Conservation (phyloP, 1,140 invertebrate species). For the Cyphomyrmex costatus region DNA sequence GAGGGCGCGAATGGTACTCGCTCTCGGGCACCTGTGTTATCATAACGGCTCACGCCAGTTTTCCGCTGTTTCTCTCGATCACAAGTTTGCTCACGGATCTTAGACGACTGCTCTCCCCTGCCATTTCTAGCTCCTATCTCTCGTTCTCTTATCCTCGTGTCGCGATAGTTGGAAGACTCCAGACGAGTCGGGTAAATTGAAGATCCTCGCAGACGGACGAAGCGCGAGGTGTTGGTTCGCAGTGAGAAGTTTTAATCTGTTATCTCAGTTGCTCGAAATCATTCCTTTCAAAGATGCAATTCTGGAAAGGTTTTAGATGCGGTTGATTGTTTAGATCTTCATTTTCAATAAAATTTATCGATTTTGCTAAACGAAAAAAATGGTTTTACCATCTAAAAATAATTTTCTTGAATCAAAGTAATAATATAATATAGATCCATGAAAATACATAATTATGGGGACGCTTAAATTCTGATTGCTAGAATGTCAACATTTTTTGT, state of each 20-base stretch:
- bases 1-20: constrained; percentile 61
- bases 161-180: constrained; percentile 19
- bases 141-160: constrained; percentile 12
- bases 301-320: not conserved
- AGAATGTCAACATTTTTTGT: too few relatives aligned
- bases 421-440: too few relatives aligned
- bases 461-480: too few relatives aligned
- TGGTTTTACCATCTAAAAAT: too few relatives aligned
- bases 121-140: not conserved
- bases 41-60: constrained; percentile 53
- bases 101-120: not conserved
- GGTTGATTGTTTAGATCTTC: not conserved
- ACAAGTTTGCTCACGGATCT: constrained; percentile 35
- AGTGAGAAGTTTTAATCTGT: not conserved
- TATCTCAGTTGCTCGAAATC: not conserved
- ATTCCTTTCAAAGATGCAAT: not conserved
- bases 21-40: constrained; percentile 61
- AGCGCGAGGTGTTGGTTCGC: not conserved
- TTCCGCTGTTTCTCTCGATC: constrained; percentile 60
- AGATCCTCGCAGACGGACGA: not conserved
- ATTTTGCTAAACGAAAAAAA: not conserved
- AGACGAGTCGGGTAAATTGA: not conserved
- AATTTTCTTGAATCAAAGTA: too few relatives aligned
- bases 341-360: constrained; percentile 2
- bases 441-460: too few relatives aligned